Base-by-base conservation (phyloP, 2,113 vertebrate genomes). In the Aythya baeri region DNA sequence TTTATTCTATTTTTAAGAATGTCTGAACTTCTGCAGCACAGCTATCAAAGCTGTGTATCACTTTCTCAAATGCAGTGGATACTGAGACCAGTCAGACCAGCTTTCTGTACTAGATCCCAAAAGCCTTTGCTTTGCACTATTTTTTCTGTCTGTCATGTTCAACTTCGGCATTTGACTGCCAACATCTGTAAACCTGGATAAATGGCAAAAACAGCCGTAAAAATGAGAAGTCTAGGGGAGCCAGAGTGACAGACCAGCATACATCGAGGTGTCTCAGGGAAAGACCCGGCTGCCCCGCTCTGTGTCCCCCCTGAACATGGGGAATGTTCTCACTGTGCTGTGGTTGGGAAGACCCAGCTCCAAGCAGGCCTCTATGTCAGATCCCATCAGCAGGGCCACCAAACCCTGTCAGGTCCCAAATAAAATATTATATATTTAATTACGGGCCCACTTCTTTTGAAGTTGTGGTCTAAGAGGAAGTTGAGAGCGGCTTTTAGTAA, bases 1-100 rank as follows among this genome's bases (percentile, higher is more conserved):
- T 80, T 87, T 58, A 68, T 71, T 84, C 80, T 83, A 29, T 83
- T 97, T 96, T 94, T 85, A 66, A 77, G 52, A 77, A 88, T 68
- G 26, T 34, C 52, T 91, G 68, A 90, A 83, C 62, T 94, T 81
- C 31, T 63, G 38, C 63, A 74, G 58, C 61, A 27, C 41, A 78
- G 32, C 18, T 70, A 20, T 85, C n/a, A 27, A 89, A 66, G 46
- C 38, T 62, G 13, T 25, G 20, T 57, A 54, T 38, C 55, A 38
- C 52, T 80, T 89, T 70, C 72, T 91, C 54, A 54, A 32, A 76
- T 55, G 70, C 61, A 75, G 38, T 29, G 32, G 34, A 11, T 91
- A 26, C 25, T 46, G 49, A 86, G 61, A 88, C 31, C 23, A 23
- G 32, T 82, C 63, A 54, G 54, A 54, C 18, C 38, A 91, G 27